These are phyloP conservation scores for Pegea sp. DNA, from an alignment of 23 tunicate genomes.

Conservation along the genomic window DNA sequence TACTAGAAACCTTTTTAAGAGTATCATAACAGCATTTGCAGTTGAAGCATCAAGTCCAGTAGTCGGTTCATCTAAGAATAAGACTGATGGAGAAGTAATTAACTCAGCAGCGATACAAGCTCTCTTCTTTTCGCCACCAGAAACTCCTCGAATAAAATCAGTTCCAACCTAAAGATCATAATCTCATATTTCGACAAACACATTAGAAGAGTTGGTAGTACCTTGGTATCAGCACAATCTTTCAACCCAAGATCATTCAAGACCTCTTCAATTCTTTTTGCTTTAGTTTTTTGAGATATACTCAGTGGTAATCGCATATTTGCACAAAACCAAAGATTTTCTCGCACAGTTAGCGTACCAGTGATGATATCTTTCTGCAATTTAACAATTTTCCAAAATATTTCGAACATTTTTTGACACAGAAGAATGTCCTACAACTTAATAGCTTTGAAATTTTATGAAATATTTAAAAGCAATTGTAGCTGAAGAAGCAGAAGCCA, in stretches of 20 bases:
- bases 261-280: slow-evolving; percentile 32
- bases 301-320: slow-evolving; percentile 43
- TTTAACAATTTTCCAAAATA: too few relatives aligned
- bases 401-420: too few relatives aligned
- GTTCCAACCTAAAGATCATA: slow-evolving; percentile 58
- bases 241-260: slow-evolving; percentile 65
- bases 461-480: too few relatives aligned
- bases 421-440: too few relatives aligned
- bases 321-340: slow-evolving; percentile 87
- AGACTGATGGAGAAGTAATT: slow-evolving; percentile 63
- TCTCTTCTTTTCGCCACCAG: slow-evolving; percentile 92
- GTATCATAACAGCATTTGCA: slow-evolving; percentile 74
- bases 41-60: slow-evolving; percentile 86
- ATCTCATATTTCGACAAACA: neutral
- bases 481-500: too few relatives aligned
- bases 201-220: neutral
- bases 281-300: slow-evolving; percentile 21
- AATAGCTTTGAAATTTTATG: too few relatives aligned
- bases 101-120: slow-evolving; percentile 72
- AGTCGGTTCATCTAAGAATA: slow-evolving; percentile 80
- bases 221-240: slow-evolving; percentile 83
- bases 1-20: slow-evolving; percentile 65
- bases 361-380: slow-evolving; percentile 68
- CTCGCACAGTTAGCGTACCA: slow-evolving; percentile 83
- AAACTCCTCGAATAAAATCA: slow-evolving; percentile 68